Base-by-base conservation (phyloP, 2,113 vertebrate genomes). In the Pomatostomus ruficeps region DNA sequence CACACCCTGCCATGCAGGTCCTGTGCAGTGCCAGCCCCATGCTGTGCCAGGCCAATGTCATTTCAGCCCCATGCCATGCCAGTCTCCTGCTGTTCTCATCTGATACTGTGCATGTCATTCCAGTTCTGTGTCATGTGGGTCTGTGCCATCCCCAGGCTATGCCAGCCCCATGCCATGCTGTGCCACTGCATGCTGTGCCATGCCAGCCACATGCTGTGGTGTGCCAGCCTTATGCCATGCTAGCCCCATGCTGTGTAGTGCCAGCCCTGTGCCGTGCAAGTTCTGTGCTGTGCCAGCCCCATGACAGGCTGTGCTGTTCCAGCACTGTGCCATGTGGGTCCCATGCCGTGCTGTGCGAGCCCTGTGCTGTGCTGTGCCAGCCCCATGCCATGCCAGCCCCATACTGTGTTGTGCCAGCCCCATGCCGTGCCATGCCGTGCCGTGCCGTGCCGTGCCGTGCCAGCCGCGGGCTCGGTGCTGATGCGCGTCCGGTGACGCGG, bases 401-500 rank as follows among this genome's bases (percentile, higher is more conserved):
- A 1, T 20, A 17, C 35, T 1, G 4, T 40, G 57, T 29, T 1
- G 4, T 40, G 57, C 63, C 45, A n/a, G 31, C 25, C 33, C 62
- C 8, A 0, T 20, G 24, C 31, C 6, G 6, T 19, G 58, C 26
- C 14, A 14, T 42, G 40, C 62, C 8, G 0, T 15, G 24, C 31
- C 6, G 5, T 48, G 26, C 38, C 19, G 40, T 22, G 20, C 62
- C 22, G 25, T 67, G n/a, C 63, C 15, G 42, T 74, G 83, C 92
- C 68, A 35, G 71, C 42, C 66, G 14, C 66, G 71, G 38, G 59
- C 73, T 28, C 55, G 79, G 52, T 74, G 82, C 87, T 59, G 91
- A 65, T 54, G 80, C 74, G 68, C 68, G 74, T 46, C 80, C 80
- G 75, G 62, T 90, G 82, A 78, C 88, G 77, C 88, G 59, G 43